phyloP scores from a whole-genome alignment of 1,140 invertebrate species.

The Panagrolaimus sp. region DNA sequence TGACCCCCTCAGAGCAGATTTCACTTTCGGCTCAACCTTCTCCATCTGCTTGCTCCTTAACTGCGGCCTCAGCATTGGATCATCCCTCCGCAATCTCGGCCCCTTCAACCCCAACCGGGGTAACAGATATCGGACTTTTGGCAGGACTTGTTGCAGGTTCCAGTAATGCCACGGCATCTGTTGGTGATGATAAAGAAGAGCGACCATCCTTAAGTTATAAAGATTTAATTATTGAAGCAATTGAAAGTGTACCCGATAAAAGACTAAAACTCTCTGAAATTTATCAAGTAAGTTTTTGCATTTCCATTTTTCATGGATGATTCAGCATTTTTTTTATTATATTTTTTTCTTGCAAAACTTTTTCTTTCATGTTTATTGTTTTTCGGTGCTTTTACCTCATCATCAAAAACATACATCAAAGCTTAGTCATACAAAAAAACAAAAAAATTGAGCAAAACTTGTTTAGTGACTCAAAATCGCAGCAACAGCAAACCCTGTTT shows the following conservation, averaged over 20 bases:
- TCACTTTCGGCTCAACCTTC: too few species aligned
- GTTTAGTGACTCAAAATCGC: too few species aligned
- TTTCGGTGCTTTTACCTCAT: slow-evolving; percentile 8
- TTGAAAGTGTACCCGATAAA: slow-evolving; percentile 86
- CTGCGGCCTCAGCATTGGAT: too few species aligned
- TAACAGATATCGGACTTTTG: too few species aligned
- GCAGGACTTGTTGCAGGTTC: not conserved
- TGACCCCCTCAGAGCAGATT: too few species aligned
- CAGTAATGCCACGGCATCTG: not conserved
- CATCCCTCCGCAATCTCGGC: too few species aligned
- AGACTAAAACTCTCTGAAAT: slow-evolving; percentile 91
- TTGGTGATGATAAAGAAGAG: slow-evolving; percentile 41
- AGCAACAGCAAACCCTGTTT: too few species aligned
- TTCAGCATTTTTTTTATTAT: not conserved
- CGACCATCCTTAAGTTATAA: slow-evolving; percentile 63
- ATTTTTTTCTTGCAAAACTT: slow-evolving; percentile 9
- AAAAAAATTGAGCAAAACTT: too few species aligned
- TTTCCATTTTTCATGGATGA: not conserved
- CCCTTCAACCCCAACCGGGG: too few species aligned
- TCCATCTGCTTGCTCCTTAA: too few species aligned
- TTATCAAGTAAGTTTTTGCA: slow-evolving; percentile 63
- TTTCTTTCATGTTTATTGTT: not conserved
- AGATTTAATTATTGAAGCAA: slow-evolving; percentile 73
- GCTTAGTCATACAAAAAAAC: too few species aligned
- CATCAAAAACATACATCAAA: too few species aligned